Conservation (phyloP, 2,113 vertebrate species). For the Serilophus lunatus region DNA sequence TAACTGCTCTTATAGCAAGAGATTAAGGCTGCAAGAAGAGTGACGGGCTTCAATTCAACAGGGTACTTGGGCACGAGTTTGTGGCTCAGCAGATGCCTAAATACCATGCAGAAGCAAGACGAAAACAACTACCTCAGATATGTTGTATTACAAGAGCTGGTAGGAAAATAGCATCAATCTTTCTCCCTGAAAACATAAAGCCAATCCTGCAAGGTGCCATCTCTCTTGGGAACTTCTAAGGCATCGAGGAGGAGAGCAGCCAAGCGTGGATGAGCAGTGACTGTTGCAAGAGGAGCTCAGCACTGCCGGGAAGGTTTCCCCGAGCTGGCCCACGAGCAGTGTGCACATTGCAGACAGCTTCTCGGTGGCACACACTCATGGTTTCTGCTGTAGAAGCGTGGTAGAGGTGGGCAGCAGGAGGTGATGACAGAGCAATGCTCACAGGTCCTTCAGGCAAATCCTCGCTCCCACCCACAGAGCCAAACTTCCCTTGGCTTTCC, state of each 20-base stretch:
- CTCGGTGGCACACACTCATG: background rate
- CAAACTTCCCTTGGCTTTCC: background rate
- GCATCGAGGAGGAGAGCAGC: background rate
- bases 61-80: background rate
- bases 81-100: background rate
- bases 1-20: conserved; percentile 16
- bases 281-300: background rate
- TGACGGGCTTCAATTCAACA: background rate
- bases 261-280: background rate
- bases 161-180: conserved; percentile 34
- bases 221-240: conserved; percentile 16
- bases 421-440: background rate
- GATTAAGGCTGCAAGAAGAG: conserved; percentile 50
- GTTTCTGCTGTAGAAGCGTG: background rate
- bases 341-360: background rate
- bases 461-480: background rate
- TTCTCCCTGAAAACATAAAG: conserved; percentile 28
- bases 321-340: rapidly evolving
- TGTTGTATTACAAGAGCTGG: background rate
- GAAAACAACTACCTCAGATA: rapidly evolving
- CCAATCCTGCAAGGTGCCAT: background rate
- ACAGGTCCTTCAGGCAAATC: background rate
- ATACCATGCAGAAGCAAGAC: background rate
- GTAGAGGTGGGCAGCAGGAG: background rate
- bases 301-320: rapidly evolving